phyloP scores from a whole-genome alignment of 2,113 vertebrate species.

The Emberiza fucata region DNA sequence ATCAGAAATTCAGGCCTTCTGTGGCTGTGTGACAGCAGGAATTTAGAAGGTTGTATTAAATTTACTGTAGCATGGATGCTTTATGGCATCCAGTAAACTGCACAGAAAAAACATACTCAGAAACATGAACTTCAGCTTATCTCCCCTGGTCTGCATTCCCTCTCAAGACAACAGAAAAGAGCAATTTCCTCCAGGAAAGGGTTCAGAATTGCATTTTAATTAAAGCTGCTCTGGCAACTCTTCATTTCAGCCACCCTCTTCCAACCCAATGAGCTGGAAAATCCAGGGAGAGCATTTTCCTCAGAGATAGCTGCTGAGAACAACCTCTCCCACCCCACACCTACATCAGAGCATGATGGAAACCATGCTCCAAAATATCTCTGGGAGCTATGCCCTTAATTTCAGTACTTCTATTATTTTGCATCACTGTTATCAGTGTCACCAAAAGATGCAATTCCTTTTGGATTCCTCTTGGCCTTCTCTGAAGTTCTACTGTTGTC shows the following conservation, averaged over 20 bases:
- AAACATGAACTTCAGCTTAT: neutral
- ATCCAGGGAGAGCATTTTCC: neutral
- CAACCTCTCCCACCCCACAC: neutral
- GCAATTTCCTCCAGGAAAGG: neutral
- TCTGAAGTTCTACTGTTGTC: neutral
- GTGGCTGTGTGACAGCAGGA: neutral
- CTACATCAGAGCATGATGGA: neutral
- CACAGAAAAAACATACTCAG: neutral
- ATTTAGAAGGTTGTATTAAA: neutral
- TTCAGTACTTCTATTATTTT: neutral
- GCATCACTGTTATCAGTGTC: neutral
- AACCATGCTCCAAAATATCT: neutral
- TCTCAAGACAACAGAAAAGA: neutral
- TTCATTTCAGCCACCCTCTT: neutral
- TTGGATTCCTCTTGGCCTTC: neutral
- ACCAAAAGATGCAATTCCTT: neutral
- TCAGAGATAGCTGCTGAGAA: neutral
- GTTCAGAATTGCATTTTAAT: neutral
- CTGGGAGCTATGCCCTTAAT: neutral
- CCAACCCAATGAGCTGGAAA: neutral
- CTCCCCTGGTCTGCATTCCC: neutral
- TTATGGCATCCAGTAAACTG: neutral
- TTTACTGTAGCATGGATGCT: neutral
- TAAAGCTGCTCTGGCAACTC: neutral
- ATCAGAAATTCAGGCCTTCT: neutral